phyloP scores from a whole-genome alignment of 2,113 vertebrate species.

The Crotophaga sulcirostris region DNA sequence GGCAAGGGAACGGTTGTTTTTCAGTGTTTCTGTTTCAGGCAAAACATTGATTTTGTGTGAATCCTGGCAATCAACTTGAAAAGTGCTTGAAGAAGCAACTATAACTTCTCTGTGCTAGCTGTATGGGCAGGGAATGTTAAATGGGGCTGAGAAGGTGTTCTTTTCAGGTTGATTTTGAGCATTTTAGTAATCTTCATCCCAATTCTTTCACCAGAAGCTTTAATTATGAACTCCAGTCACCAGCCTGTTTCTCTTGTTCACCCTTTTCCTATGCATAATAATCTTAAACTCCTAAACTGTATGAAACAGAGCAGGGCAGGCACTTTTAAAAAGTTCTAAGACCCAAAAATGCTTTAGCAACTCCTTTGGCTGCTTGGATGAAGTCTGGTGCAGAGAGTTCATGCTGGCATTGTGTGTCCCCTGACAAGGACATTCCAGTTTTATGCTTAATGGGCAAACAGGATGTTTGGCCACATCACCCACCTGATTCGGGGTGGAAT shows the following conservation, averaged over 20 bases:
- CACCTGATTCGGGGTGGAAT: fast-evolving
- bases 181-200: not conserved
- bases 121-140: fast-evolving
- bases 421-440: not conserved
- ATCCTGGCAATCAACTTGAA: not conserved
- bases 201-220: fast-evolving
- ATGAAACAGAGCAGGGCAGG: not conserved
- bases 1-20: fast-evolving
- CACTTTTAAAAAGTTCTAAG: fast-evolving
- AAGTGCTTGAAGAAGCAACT: not conserved
- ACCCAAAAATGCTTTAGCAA: too few relatives aligned
- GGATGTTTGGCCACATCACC: fast-evolving
- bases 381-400: too few relatives aligned
- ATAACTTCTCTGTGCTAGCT: not conserved
- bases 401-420: not conserved
- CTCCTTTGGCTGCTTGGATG: not conserved
- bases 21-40: not conserved
- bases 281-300: not conserved
- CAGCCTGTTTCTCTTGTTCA: fast-evolving
- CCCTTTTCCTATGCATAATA: fast-evolving
- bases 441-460: fast-evolving
- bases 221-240: fast-evolving
- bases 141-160: too few relatives aligned
- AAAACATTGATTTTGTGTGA: fast-evolving
- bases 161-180: not conserved